Percentiles rank a stretch among this genome's conserved stretches.
Evolutionary conservation across 2,797 vertebrate species (phyloP).

Genomic region (Microhierax caerulescens): DNA sequence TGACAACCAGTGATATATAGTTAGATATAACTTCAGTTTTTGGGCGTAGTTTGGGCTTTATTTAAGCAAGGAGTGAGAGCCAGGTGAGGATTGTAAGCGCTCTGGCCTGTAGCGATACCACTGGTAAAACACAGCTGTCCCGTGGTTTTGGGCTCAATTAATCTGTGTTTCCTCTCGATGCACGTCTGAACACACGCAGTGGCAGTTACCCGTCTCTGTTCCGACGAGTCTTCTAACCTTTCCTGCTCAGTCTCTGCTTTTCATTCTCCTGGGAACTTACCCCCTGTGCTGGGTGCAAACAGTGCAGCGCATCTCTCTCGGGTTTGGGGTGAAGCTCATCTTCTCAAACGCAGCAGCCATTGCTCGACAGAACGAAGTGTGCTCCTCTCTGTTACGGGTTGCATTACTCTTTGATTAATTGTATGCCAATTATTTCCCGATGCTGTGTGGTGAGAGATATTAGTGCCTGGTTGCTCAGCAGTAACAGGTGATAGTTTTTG

Average conservation of each 20-base stretch:
- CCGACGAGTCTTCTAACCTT: not conserved
- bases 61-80: fast-evolving
- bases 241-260: not conserved
- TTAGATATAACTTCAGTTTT: not conserved
- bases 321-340: not conserved
- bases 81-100: not conserved
- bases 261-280: not conserved
- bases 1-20: not conserved
- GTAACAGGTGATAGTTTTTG: not conserved
- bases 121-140: not conserved
- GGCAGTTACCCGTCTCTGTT: not conserved
- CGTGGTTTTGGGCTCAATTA: not conserved
- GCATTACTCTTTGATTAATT: not conserved
- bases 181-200: not conserved
- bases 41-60: not conserved
- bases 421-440: not conserved
- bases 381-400: not conserved
- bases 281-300: not conserved
- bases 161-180: fast-evolving
- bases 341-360: not conserved
- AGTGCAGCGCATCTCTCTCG: not conserved
- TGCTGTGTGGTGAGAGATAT: not conserved
- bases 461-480: not conserved
- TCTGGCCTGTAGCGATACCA: not conserved
- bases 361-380: not conserved